phyloP scores from a whole-genome alignment of 1,140 invertebrate genomes.

The Aporrectodea caliginosa region DNA sequence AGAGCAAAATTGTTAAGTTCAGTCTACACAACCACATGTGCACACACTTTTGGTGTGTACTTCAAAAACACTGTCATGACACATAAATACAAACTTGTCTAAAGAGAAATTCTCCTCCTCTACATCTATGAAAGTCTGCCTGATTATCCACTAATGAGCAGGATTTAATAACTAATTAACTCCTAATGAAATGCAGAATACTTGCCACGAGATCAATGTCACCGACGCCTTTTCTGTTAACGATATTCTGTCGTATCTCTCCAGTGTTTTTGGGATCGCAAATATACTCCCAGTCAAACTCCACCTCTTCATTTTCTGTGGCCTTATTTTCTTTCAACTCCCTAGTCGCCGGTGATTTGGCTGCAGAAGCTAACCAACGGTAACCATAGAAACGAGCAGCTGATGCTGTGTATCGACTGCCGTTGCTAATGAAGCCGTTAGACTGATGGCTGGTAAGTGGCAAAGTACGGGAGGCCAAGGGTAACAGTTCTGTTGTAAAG shows the following conservation, averaged over 20 bases:
- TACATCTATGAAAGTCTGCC: background rate
- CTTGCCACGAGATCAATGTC: constrained; percentile 65
- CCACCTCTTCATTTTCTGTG: constrained; percentile 6
- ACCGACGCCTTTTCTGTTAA: constrained; percentile 65
- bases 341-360: background rate
- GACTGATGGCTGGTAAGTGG: too few relatives aligned
- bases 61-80: background rate
- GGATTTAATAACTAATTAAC: background rate
- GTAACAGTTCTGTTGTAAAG: too few relatives aligned
- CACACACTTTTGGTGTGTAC: background rate
- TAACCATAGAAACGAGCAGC: too few relatives aligned
- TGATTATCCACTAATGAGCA: background rate
- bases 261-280: constrained; percentile 60
- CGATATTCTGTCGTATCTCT: constrained; percentile 65
- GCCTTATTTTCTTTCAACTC: background rate
- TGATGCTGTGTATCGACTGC: too few relatives aligned
- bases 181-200: constrained; percentile 36
- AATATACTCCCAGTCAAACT: constrained; percentile 43
- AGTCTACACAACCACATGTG: background rate
- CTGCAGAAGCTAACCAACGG: background rate
- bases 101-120: too few relatives aligned
- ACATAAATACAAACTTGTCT: background rate
- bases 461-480: too few relatives aligned
- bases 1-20: too few relatives aligned
- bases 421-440: too few relatives aligned